Evolutionary conservation across 2,113 vertebrate genomes (phyloP), one percentile per base, ranked within the genome.

Genomic region (Ascaphus truei): DNA sequence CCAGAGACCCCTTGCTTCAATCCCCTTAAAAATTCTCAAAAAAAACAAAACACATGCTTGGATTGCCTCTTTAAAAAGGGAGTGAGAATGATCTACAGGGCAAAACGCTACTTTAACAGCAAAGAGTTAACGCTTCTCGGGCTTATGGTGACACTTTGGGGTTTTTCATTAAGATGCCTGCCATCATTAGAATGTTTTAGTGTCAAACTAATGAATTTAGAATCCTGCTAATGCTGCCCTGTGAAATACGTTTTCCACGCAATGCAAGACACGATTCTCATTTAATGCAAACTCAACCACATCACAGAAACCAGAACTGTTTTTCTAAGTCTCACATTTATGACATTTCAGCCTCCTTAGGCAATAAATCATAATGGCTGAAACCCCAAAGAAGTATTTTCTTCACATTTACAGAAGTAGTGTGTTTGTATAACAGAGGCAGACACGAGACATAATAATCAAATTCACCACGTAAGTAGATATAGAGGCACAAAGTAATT

Each of bases 381-480:
- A 85, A 84, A 77, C 78, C 72, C 56, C n/a, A 75, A 72, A 77
- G 36, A 72, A 72, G 64, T 45, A 8, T 67, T 83, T 84, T 83
- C 83, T 83, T 77, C 63, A 65, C 71, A 80, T 85, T 82, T 83
- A 81, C 65, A 62, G 71, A 84, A 79, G 74, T 75, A 72, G 62
- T 77, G 74, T 88, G 84, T 81, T 90, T 90, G 89, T 87, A 61
- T 79, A 89, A 86, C 74, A 85, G 81, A 81, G 79, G 77, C 74
- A 88, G 80, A 83, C 75, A 77, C 27, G 77, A 86, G 83, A 80
- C 69, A 83, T 77, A 89, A 88, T 83, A 87, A 89, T 91, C 81
- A 82, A 90, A 75, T 72, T 61, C 48, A 50, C 56, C 23, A 9
- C 52, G 75, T 8, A 66, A 66, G 63, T 66, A 66, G 62, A 65